Evolutionary conservation across 2,113 vertebrate species (phyloP).

Genomic region (Eudyptes chrysolophus): DNA sequence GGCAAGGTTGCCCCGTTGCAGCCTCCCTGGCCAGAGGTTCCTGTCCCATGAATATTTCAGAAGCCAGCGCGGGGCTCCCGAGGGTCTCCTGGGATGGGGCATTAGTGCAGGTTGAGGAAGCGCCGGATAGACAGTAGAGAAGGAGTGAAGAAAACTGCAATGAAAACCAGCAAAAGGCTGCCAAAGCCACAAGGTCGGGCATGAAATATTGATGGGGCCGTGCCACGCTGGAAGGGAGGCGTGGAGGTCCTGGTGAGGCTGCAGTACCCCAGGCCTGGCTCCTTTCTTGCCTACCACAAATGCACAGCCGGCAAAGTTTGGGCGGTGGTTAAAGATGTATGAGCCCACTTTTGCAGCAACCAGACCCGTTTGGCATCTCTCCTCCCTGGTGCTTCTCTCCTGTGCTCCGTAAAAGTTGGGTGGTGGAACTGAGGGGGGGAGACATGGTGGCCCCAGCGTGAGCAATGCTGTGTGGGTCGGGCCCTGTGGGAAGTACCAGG

Average conservation of each 20-base stretch:
- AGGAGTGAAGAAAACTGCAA: not conserved
- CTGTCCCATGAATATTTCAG: not conserved
- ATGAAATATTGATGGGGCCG: conserved; percentile 21
- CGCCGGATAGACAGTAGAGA: not conserved
- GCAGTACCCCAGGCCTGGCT: not conserved
- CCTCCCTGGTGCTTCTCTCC: not conserved
- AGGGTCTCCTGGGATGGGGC: not conserved
- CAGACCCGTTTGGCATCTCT: not conserved
- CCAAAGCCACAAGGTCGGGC: not conserved
- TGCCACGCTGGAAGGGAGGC: not conserved
- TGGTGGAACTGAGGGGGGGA: not conserved
- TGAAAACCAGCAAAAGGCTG: not conserved
- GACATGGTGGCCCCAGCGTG: fast-evolving
- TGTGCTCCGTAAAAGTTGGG: not conserved
- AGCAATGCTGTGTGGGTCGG: not conserved
- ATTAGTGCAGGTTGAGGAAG: not conserved
- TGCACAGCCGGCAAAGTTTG: not conserved
- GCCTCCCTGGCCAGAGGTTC: not conserved
- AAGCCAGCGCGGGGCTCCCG: fast-evolving
- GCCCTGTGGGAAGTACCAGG: not conserved
- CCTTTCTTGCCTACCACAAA: not conserved
- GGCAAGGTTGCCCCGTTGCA: not conserved
- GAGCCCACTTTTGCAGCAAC: not conserved
- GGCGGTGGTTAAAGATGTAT: not conserved
- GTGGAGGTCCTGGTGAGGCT: not conserved